These are phyloP conservation scores for Tachycineta bicolor DNA, from an alignment of 2,113 vertebrate genomes.

Conservation along the genomic window DNA sequence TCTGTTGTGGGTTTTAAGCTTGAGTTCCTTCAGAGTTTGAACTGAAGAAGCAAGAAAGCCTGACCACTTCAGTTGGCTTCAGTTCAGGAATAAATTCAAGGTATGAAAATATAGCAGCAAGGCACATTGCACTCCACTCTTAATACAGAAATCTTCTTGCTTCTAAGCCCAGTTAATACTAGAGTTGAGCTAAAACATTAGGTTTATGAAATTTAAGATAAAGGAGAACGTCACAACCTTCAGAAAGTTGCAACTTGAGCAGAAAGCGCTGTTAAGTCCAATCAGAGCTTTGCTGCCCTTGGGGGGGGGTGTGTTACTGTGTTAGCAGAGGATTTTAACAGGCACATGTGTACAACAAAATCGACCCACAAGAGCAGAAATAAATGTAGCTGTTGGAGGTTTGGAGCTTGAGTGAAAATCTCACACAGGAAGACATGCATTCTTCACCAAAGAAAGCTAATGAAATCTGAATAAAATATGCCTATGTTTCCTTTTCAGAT, in stretches of 20 bases:
- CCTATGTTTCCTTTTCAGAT: background rate
- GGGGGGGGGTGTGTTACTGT: background rate
- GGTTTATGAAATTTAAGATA: background rate
- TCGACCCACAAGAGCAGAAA: background rate
- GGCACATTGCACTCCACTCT: background rate
- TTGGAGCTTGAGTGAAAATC: background rate
- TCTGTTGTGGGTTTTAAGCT: background rate
- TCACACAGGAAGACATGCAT: background rate
- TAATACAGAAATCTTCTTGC: background rate
- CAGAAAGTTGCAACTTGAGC: background rate
- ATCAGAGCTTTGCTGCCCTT: background rate
- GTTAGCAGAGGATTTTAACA: background rate
- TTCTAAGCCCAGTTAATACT: background rate
- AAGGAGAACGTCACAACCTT: background rate
- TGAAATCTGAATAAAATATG: background rate
- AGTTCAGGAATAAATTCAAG: background rate
- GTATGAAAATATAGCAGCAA: background rate
- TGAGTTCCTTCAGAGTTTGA: background rate
- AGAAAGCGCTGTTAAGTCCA: background rate
- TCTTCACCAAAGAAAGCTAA: background rate
- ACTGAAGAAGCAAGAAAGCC: background rate
- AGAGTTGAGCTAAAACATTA: background rate
- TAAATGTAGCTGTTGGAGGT: background rate
- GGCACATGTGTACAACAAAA: background rate
- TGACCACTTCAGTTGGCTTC: background rate